Base-by-base conservation (phyloP, 2,888 invertebrate species). In the Autographa pulchrina region DNA sequence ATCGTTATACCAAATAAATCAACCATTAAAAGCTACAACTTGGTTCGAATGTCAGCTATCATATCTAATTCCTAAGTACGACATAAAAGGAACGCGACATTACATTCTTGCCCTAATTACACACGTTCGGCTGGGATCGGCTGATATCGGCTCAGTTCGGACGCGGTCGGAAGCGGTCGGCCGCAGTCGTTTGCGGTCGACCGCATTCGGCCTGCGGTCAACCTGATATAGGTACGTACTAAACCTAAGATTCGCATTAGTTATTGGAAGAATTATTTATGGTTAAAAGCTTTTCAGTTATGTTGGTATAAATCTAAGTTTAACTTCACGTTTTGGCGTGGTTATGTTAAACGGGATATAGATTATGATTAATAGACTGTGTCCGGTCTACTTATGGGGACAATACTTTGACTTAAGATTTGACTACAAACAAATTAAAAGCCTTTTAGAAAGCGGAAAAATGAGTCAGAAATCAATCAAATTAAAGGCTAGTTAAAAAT, bases 61-160 rank as follows among this genome's bases (percentile, higher is more conserved):
- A 70, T 68, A 80, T 72, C 63, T 64, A 62, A 72, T 68, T 60
- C 58, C 48, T 13, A 64, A 35, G 48, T 65, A 43, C 41, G 68
- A 59, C 52, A 65, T 67, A 68, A 52, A 66, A 60, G 65, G 35
- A 75, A 43, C 65, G 65, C 72, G 78, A 81, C 78, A 79, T 82
- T 62, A 82, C 85, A 85, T 85, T 84, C 82, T 77, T 84, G 80
- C 58, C 83, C 83, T 75, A 81, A 84, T 83, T 85, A 82, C 65
- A 43, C 20, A 14, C 25, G 25, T 56, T 56, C 54, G 54, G 54
- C 5, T 14, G 54, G 11, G 54, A 13, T 56, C 54, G 54, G 54
- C 3, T 13, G 54, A 25, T 25, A 13, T 56, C 54, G 54, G 54
- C 3, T 13, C 25, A 25, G 25, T 25, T 56, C 54, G 54, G 54